A percentile compares a stretch with the other conserved stretches of the same genome.
These are phyloP conservation scores for Battus philenor DNA, from an alignment of 1,140 invertebrate genomes.

Conservation along the genomic window DNA sequence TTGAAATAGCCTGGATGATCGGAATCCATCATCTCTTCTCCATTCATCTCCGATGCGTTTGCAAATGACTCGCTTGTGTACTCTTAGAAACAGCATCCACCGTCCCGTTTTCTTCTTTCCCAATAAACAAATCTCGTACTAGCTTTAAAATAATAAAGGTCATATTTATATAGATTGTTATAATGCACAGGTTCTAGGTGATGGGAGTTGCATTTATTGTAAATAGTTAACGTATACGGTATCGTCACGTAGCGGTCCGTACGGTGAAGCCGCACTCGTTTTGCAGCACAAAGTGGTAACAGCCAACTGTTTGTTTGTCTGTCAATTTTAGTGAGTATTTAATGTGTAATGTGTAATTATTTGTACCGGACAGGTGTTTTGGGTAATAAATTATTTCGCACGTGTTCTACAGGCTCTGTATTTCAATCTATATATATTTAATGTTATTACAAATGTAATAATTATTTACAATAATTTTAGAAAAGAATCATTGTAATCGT, in stretches of 20 bases:
- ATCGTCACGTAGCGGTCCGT: constrained; percentile 51
- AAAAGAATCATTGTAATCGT: too few relatives aligned
- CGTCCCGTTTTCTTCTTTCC: constrained; percentile 71
- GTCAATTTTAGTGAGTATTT: constrained; percentile 68
- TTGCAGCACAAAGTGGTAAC: constrained; percentile 73
- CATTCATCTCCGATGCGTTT: constrained; percentile 32
- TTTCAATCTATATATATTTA: neutral
- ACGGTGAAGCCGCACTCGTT: constrained; percentile 71
- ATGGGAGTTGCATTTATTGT: constrained; percentile 70
- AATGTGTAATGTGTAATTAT: constrained; percentile 38
- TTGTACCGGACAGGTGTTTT: constrained; percentile 51
- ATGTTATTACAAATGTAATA: too few relatives aligned
- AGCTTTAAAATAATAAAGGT: constrained; percentile 65
- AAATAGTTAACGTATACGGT: constrained; percentile 56
- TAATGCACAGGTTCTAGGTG: constrained; percentile 71
- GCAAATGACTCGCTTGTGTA: constrained; percentile 48
- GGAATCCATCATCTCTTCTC: constrained; percentile 3
- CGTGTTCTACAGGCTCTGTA: neutral
- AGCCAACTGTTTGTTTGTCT: constrained; percentile 59
- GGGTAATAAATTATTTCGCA: too few relatives aligned
- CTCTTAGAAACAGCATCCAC: constrained; percentile 53
- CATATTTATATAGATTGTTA: constrained; percentile 74
- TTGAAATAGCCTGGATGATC: neutral
- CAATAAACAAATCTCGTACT: constrained; percentile 56
- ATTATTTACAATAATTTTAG: too few relatives aligned